These are phyloP conservation scores for Diabrotica undecimpunctata DNA, from an alignment of 1,140 invertebrate genomes.

Conservation along the genomic window DNA sequence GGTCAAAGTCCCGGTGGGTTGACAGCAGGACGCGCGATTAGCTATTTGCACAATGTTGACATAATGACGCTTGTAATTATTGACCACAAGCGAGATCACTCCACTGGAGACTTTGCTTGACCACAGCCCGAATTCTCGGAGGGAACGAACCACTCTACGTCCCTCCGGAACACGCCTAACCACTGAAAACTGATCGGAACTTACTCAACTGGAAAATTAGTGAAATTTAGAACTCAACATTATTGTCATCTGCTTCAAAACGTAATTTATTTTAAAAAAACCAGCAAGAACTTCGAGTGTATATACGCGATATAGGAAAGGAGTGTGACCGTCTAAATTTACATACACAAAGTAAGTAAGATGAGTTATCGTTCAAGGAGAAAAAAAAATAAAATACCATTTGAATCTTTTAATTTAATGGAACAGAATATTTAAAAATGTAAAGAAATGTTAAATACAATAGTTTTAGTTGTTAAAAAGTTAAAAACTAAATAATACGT, in stretches of 20 bases:
- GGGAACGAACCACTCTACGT: neutral
- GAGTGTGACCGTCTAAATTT: too few relatives aligned
- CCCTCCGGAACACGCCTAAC: slow-evolving; percentile 3
- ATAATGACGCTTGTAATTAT: slow-evolving; percentile 8
- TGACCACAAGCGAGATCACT: slow-evolving; percentile 1
- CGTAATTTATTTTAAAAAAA: too few relatives aligned
- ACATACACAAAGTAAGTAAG: too few relatives aligned
- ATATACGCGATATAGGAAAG: too few relatives aligned
- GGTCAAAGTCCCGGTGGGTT: neutral
- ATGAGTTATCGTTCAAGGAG: too few relatives aligned
- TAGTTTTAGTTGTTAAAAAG: too few relatives aligned
- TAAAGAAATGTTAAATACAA: too few relatives aligned
- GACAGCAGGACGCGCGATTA: neutral
- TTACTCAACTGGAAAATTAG: slow-evolving; percentile 14
- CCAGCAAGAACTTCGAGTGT: too few relatives aligned
- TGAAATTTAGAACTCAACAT: neutral
- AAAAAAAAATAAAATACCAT: too few relatives aligned
- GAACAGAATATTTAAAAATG: too few relatives aligned
- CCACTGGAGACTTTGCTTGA: slow-evolving; percentile 1
- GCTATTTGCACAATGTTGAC: slow-evolving; percentile 8
- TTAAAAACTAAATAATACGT: too few relatives aligned
- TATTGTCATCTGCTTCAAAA: neutral
- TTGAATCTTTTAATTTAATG: too few relatives aligned
- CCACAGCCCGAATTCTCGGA: neutral
- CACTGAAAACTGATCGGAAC: slow-evolving; percentile 6